A percentile compares a stretch with the other conserved stretches of the same genome.
Conservation (phyloP, 2,797 vertebrate species). For the Phrynocephalus forsythii region DNA sequence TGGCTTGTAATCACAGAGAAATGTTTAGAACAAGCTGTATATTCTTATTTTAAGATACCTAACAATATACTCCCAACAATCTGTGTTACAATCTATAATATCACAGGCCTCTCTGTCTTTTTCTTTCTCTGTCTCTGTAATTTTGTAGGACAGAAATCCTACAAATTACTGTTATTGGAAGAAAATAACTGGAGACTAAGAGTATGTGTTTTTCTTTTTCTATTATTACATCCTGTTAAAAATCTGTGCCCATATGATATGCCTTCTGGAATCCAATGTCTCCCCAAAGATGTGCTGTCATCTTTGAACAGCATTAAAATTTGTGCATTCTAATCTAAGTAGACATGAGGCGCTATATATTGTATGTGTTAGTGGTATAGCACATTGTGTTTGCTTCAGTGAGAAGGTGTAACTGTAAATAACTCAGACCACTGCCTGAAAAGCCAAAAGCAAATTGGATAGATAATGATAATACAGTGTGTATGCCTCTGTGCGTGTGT, state of each 20-base stretch:
- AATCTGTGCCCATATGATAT: slow-evolving; percentile 80
- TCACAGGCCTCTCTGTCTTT: slow-evolving; percentile 13
- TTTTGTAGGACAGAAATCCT: slow-evolving; percentile 6
- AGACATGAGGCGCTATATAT: slow-evolving; percentile 88
- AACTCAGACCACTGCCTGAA: slow-evolving; percentile 62
- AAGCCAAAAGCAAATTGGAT: slow-evolving; percentile 54
- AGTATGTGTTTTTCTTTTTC: slow-evolving; percentile 49
- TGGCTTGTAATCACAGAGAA: slow-evolving; percentile 38
- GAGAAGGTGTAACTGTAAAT: slow-evolving; percentile 65
- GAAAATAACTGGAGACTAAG: slow-evolving; percentile 26
- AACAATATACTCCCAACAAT: slow-evolving; percentile 18
- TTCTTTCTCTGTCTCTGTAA: slow-evolving; percentile 12
- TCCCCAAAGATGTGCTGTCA: slow-evolving; percentile 91
- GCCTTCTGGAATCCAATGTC: slow-evolving; percentile 88
- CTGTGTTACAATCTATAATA: slow-evolving; percentile 18
- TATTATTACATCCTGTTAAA: slow-evolving; percentile 64
- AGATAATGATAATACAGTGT: slow-evolving; percentile 48
- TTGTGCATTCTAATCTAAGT: slow-evolving; percentile 86
- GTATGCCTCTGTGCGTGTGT: slow-evolving; percentile 21
- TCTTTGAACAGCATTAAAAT: slow-evolving; percentile 85
- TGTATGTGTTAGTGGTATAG: slow-evolving; percentile 68
- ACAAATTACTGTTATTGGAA: slow-evolving; percentile 42
- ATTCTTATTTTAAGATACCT: slow-evolving; percentile 16
- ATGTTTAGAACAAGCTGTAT: background rate
- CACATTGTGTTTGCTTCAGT: slow-evolving; percentile 69